Evolutionary conservation across 2,888 invertebrate genomes (phyloP).

Genomic region (Podabrus alpinus): DNA sequence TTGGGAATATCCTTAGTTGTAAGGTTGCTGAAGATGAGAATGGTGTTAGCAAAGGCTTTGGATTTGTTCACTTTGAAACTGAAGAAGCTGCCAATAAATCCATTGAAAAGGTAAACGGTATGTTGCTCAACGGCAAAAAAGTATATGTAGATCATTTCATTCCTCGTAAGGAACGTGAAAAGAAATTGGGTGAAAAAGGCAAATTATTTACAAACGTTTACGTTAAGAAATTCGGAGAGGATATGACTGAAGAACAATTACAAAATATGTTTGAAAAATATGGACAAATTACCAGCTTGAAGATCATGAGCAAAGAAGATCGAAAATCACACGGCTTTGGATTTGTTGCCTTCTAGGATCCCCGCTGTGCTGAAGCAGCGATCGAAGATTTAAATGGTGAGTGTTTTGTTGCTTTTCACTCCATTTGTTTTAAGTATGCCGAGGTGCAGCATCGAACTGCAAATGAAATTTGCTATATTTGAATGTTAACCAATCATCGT

Average conservation of each 20-base stretch:
- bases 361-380: slow-evolving; percentile 93
- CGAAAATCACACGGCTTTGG: slow-evolving; percentile 98
- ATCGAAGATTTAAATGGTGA: slow-evolving; percentile 83
- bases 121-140: slow-evolving; percentile 98
- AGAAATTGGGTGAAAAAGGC: slow-evolving; percentile 96
- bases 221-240: slow-evolving; percentile 98
- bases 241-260: slow-evolving; percentile 87
- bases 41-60: slow-evolving; percentile 94
- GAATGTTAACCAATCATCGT: too few relatives aligned
- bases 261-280: slow-evolving; percentile 90
- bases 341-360: slow-evolving; percentile 97
- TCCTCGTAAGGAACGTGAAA: slow-evolving; percentile 96
- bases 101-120: slow-evolving; percentile 92
- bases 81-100: slow-evolving; percentile 97
- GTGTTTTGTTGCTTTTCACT: not conserved
- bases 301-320: slow-evolving; percentile 91
- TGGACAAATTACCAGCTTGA: slow-evolving; percentile 90
- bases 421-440: too few relatives aligned
- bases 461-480: too few relatives aligned
- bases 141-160: slow-evolving; percentile 98
- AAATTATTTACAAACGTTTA: slow-evolving; percentile 98
- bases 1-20: slow-evolving; percentile 98
- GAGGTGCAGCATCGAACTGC: too few relatives aligned
- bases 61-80: slow-evolving; percentile 98
- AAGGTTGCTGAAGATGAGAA: slow-evolving; percentile 97